Conservation (phyloP, 92 coral and sea anemone species). For the Umimayanthus chanpuru region DNA sequence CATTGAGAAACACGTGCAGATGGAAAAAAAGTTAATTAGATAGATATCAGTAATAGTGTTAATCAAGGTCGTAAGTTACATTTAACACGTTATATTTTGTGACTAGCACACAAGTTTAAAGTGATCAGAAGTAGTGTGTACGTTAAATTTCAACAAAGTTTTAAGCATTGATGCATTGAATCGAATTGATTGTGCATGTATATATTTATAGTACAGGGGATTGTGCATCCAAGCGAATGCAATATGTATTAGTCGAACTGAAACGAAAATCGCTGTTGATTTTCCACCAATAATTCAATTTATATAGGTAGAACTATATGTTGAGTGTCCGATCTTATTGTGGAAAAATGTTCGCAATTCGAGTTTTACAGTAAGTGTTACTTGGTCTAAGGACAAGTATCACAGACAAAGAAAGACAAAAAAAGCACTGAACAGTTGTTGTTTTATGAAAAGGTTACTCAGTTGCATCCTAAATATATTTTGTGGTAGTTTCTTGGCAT, state of each 20-base stretch:
- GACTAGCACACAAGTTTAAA: too few species aligned
- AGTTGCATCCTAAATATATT: not conserved
- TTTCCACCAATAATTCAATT: not conserved
- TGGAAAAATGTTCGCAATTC: not conserved
- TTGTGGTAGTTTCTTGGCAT: too few species aligned
- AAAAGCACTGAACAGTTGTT: not conserved
- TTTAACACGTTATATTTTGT: too few species aligned
- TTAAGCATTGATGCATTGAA: not conserved
- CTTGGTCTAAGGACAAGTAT: not conserved
- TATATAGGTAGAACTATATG: not conserved
- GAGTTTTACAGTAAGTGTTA: not conserved
- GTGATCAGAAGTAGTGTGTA: too few species aligned
- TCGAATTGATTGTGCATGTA: not conserved
- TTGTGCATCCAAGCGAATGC: not conserved
- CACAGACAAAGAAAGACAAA: not conserved
- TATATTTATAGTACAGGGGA: not conserved
- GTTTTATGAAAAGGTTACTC: not conserved
- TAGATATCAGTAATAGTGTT: too few species aligned
- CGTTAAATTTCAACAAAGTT: too few species aligned
- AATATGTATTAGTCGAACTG: not conserved
- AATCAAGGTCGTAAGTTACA: too few species aligned
- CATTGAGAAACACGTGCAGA: too few species aligned
- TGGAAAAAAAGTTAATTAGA: too few species aligned
- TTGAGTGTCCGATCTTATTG: not conserved
- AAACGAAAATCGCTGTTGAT: not conserved